Percentiles rank a stretch among this genome's conserved stretches.
These are phyloP conservation scores for Octodon degus DNA, from an alignment of 2,113 vertebrate species.

Conservation along the genomic window DNA sequence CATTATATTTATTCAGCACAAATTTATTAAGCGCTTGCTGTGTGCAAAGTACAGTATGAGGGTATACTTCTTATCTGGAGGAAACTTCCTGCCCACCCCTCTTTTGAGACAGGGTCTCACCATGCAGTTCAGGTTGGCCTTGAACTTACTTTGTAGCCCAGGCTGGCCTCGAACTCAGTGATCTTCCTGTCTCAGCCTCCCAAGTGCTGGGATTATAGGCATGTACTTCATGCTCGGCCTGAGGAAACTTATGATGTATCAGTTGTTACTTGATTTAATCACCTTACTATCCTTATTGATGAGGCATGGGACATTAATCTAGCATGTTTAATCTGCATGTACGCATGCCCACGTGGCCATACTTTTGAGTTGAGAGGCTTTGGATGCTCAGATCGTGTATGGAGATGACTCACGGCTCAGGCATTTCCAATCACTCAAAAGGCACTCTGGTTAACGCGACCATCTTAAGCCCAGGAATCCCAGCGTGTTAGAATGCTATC, in stretches of 20 bases:
- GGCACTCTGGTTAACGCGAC: neutral
- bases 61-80: neutral
- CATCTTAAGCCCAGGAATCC: neutral
- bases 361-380: neutral
- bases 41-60: neutral
- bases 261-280: neutral
- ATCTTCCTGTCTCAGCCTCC: too few relatives aligned
- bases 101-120: too few relatives aligned
- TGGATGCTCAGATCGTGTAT: neutral
- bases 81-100: too few relatives aligned
- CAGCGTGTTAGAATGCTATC: neutral
- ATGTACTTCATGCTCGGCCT: too few relatives aligned
- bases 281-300: neutral
- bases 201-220: too few relatives aligned
- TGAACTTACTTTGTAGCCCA: too few relatives aligned
- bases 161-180: too few relatives aligned
- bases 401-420: neutral
- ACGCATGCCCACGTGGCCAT: neutral
- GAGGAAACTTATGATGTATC: neutral
- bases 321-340: neutral
- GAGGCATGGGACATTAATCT: neutral
- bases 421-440: neutral
- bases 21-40: slow-evolving; percentile 7
- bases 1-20: slow-evolving; percentile 8
- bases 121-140: too few relatives aligned